Conservation (phyloP, 2,888 invertebrate species). For the Brachypalpus laphriformis region DNA sequence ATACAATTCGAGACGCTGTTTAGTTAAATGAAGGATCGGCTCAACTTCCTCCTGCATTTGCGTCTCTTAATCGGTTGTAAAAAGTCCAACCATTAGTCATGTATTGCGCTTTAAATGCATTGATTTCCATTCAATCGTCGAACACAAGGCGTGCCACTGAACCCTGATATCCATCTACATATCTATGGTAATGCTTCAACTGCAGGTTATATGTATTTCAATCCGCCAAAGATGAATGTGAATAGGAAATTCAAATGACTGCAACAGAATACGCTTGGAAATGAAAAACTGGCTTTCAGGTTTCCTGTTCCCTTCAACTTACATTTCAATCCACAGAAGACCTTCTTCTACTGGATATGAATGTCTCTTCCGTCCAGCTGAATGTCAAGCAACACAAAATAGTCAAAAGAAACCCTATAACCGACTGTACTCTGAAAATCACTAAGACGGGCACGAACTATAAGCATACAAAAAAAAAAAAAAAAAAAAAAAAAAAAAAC, state of each 20-base stretch:
- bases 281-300: conserved; percentile 19
- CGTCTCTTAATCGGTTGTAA: no score
- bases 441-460: conserved; percentile 33
- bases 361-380: conserved; percentile 26
- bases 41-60: no score
- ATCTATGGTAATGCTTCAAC: not conserved
- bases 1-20: no score
- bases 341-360: conserved; percentile 15
- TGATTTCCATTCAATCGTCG: not conserved
- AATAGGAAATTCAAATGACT: conserved; percentile 55
- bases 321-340: not conserved
- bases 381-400: conserved; percentile 9
- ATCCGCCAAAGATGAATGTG: conserved; percentile 28
- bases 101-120: not conserved
- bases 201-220: conserved; percentile 1
- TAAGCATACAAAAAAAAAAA: not conserved
- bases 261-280: conserved; percentile 32
- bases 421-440: not conserved
- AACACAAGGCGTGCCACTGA: no score
- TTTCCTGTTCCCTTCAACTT: conserved; percentile 2
- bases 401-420: conserved; percentile 46
- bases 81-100: not conserved
- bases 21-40: no score
- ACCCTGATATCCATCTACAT: not conserved
- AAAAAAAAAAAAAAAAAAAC: not conserved